Evolutionary conservation across 1,140 invertebrate genomes (phyloP), one percentile per base, ranked within the genome.

Genomic region (Danaus plexippus): DNA sequence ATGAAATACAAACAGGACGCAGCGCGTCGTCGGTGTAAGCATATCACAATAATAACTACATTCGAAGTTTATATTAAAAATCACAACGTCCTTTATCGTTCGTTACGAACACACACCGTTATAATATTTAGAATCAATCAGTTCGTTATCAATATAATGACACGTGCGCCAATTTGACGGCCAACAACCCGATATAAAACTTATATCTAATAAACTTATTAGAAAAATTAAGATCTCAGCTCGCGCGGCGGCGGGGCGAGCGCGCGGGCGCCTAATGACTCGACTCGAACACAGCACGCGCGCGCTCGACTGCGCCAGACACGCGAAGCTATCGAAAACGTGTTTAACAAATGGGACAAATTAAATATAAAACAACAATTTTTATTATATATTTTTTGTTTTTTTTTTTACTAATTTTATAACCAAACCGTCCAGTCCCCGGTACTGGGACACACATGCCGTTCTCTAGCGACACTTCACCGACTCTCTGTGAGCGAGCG

Each of bases 61-160:
- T 77, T 75, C 69, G 67, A 75, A 71, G 57, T 54, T 62, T 58
- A 58, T 63, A 69, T 62, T 60, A 52, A 66, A 67, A 63, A 59
- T 69, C 61, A 71, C 64, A 80, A 80, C 77, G 77, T 78, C 75
- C 73, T 43, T 71, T 73, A 59, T 73, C 73, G 77, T 73, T 62
- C 61, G 18, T 15, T 42, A 64, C 57, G 44, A 67, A 52, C 67
- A 69, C 74, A 66, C 18, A 52, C 50, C 59, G 54, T 53, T 57
- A 41, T 42, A 11, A 32, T 57, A 46, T 46, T 51, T 11, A 13
- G 42, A 51, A 11, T 41, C 49, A 41, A 51, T 12, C 22, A 32
- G 22, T 32, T 32, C 22, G 22, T 32, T 32, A 32, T 32, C 47
- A 47, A 58, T 47, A 52, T 11, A 45, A 45, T 41, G 42, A 59